phyloP scores from a whole-genome alignment of 2,888 invertebrate species.

The Anticlea derivata region DNA sequence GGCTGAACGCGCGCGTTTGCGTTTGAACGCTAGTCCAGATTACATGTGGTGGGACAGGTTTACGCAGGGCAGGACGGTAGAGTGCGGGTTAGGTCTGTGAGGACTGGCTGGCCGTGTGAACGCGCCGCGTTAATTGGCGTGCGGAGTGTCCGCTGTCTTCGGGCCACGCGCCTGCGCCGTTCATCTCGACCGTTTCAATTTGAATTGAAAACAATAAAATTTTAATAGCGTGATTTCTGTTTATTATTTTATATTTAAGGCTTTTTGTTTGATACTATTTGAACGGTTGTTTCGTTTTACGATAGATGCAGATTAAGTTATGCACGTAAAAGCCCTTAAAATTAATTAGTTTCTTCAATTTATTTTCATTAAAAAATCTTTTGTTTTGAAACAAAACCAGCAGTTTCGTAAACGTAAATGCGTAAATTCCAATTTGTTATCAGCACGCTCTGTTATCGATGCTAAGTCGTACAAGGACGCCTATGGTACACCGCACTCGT shows the following conservation, averaged over 20 bases:
- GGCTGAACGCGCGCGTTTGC: slow-evolving; percentile 57
- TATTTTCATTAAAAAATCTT: neutral
- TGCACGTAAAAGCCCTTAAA: neutral
- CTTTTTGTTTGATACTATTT: slow-evolving; percentile 6
- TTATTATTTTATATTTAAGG: slow-evolving; percentile 9
- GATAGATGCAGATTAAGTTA: slow-evolving; percentile 1
- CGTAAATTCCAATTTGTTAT: slow-evolving; percentile 52
- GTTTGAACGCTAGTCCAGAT: slow-evolving; percentile 32
- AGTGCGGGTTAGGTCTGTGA: slow-evolving; percentile 54
- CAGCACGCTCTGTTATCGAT: slow-evolving; percentile 62
- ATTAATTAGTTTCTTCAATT: no score
- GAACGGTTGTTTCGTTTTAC: slow-evolving; percentile 7
- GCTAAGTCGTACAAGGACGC: slow-evolving; percentile 74
- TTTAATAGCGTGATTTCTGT: slow-evolving; percentile 31
- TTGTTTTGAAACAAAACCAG: slow-evolving; percentile 39
- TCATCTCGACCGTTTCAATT: slow-evolving; percentile 56
- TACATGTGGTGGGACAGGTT: slow-evolving; percentile 42
- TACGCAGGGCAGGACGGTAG: slow-evolving; percentile 49
- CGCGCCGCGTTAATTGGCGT: slow-evolving; percentile 78
- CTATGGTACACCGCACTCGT: slow-evolving; percentile 55
- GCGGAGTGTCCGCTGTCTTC: slow-evolving; percentile 73
- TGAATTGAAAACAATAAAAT: slow-evolving; percentile 63
- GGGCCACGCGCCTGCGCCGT: slow-evolving; percentile 67
- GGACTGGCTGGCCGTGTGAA: slow-evolving; percentile 68
- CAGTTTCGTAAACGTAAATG: slow-evolving; percentile 29